Evolutionary conservation across 2,888 invertebrate genomes (phyloP), one percentile per base, ranked within the genome.

Genomic region (Melipona beecheii): DNA sequence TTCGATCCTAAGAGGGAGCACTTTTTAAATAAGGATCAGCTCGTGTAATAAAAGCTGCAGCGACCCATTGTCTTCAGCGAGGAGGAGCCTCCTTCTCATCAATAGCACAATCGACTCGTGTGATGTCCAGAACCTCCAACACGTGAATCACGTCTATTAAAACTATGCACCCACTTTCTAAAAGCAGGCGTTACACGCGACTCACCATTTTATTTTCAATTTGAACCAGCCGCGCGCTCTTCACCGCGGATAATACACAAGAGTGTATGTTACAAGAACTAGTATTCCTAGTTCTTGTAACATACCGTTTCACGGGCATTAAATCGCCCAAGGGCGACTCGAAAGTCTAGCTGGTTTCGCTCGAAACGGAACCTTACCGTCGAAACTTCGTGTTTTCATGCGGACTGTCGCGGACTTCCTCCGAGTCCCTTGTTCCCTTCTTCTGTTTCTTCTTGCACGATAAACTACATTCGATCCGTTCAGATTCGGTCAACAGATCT

Each of bases 251-350:
- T 58, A 52, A 58, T 52, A 60, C 24, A 27, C 31, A 36, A 49
- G 43, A 19, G 31, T 75, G 69, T n/a, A 27, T 27, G 27, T 27
- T 27, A n/a, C 58, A 31, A 74, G 75, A 60, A 75, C 43, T 72
- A 83, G 75, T n/a, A n/a, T n/a, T n/a, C n/a, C n/a, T n/a, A n/a
- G n/a, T n/a, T n/a, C n/a, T n/a, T n/a, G n/a, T n/a, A n/a, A n/a
- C n/a, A 91, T 91, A 91, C 90, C 91, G 91, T 91, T 91, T 83
- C 64, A 84, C 85, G 90, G 75, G 89, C 89, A 88, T 78, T 17
- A 6, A 85, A 81, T 86, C 77, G 76, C 75, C 76, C 15, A 21
- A 62, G 62, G 78, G 54, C 19, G 24, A 36, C 65, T 75, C 52
- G 71, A 81, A 85, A 81, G 75, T 75, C 54, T 60, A 36, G 60